These are phyloP conservation scores for Gobio occitaniae DNA, from an alignment of 2,797 vertebrate species.

Conservation along the genomic window DNA sequence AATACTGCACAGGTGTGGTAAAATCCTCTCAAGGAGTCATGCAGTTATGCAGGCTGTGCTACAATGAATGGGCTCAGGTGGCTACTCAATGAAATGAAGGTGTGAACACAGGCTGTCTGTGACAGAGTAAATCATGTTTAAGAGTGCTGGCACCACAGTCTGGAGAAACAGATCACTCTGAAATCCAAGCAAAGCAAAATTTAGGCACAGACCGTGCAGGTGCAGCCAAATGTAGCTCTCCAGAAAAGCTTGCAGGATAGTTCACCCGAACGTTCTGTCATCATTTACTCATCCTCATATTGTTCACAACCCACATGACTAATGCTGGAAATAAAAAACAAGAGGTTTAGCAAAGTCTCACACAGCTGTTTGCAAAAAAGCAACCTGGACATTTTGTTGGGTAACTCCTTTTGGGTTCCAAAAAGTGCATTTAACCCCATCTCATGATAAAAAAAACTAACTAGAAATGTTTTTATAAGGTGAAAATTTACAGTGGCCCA, in stretches of 20 bases:
- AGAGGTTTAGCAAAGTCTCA: conserved; percentile 1
- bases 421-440: background rate
- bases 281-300: conserved; percentile 7
- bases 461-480: too few relatives aligned
- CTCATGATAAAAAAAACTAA: background rate
- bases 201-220: background rate
- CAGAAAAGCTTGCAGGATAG: conserved; percentile 13
- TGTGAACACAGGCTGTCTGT: conserved; percentile 12
- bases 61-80: conserved; percentile 13
- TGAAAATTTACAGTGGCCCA: too few relatives aligned
- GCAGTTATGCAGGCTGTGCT: background rate
- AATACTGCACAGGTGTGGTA: background rate
- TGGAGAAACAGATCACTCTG: conserved; percentile 26
- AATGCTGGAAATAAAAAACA: background rate
- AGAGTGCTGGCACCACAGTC: conserved; percentile 29
- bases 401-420: background rate
- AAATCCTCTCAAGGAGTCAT: background rate
- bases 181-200: conserved; percentile 22
- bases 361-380: background rate
- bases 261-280: background rate
- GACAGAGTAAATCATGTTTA: conserved; percentile 40
- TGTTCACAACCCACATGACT: background rate
- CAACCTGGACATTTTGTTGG: background rate
- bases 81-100: conserved; percentile 16
- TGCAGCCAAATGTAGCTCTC: conserved; percentile 10